Evolutionary conservation across 1,140 invertebrate species (phyloP).

Genomic region (Penaeus chinensis): DNA sequence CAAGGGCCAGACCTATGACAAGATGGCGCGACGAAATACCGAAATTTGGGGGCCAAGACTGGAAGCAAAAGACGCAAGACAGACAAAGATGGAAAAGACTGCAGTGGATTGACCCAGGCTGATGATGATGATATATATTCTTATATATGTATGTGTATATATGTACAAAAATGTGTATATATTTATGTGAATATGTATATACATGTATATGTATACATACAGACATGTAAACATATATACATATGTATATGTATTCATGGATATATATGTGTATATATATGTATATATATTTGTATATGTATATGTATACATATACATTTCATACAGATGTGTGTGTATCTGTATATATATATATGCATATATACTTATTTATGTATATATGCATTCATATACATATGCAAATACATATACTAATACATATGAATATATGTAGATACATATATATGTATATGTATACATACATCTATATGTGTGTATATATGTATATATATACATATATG

Average conservation of each 20-base stretch:
- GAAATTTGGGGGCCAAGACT: too few relatives aligned
- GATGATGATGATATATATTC: too few relatives aligned
- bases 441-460: constrained; percentile 11
- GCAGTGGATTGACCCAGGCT: too few relatives aligned
- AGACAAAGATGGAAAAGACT: too few relatives aligned
- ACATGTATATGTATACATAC: not conserved
- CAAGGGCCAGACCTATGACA: too few relatives aligned
- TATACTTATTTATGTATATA: too few relatives aligned
- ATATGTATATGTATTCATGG: constrained; percentile 16
- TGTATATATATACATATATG: not conserved
- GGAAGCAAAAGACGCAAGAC: too few relatives aligned
- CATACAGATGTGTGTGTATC: not conserved
- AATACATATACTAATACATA: not conserved
- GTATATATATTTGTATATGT: constrained; percentile 8
- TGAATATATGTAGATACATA: constrained; percentile 30
- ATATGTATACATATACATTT: constrained; percentile 16
- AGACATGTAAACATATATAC: not conserved
- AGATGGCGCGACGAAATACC: too few relatives aligned
- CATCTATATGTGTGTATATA: constrained; percentile 5
- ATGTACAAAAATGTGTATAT: not conserved
- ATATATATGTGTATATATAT: constrained; percentile 20
- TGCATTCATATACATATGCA: not conserved
- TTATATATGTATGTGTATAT: not conserved
- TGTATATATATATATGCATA: not conserved
- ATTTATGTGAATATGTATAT: constrained; percentile 3